Conservation (phyloP, 2,113 vertebrate genomes). For the Deroptyus accipitrinus region DNA sequence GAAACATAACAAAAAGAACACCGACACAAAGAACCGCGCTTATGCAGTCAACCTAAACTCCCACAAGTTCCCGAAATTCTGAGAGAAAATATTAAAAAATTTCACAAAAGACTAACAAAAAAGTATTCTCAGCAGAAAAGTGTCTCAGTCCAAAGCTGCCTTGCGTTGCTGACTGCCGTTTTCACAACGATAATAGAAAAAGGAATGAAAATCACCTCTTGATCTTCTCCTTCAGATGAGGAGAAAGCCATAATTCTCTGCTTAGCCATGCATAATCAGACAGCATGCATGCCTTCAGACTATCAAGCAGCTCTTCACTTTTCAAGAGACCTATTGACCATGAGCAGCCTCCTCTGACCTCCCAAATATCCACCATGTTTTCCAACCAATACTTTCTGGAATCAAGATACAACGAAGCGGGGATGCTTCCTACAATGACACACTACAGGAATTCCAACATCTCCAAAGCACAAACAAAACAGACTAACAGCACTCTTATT, state of each 20-base stretch:
- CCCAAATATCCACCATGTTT: background rate
- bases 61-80: background rate
- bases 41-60: fast-evolving
- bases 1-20: background rate
- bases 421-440: background rate
- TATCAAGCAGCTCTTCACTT: background rate
- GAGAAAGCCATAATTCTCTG: background rate
- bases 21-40: background rate
- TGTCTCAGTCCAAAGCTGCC: background rate
- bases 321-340: background rate
- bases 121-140: background rate
- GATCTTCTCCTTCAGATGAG: background rate
- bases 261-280: fast-evolving
- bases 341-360: background rate
- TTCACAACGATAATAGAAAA: background rate
- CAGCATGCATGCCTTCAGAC: background rate
- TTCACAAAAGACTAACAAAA: background rate
- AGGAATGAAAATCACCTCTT: background rate
- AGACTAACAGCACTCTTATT: fast-evolving
- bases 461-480: background rate
- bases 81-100: background rate
- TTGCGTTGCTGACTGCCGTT: background rate
- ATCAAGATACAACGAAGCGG: background rate
- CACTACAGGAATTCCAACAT: background rate
- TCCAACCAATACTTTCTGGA: background rate